Evolutionary conservation across 2,888 invertebrate genomes (phyloP).

Genomic region (Drosophila formosana): DNA sequence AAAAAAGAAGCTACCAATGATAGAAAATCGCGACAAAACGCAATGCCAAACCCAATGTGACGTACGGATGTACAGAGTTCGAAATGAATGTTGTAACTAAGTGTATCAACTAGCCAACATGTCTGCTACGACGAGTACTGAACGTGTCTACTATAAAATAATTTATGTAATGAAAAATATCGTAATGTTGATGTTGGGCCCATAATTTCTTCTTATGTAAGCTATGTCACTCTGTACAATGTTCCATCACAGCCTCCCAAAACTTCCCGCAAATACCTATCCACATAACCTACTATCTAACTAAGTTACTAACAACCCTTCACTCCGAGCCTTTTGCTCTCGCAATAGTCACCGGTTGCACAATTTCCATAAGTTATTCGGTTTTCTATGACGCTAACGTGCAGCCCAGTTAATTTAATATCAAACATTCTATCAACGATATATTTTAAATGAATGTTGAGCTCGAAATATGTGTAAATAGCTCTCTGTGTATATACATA

Average conservation of each 20-base stretch:
- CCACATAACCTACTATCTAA: constrained; percentile 26
- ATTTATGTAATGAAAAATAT: constrained; percentile 85
- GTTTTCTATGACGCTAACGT: constrained; percentile 14
- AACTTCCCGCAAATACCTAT: constrained; percentile 36
- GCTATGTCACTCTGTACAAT: constrained; percentile 51
- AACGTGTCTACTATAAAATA: constrained; percentile 83
- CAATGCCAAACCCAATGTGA: constrained; percentile 62
- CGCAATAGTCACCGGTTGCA: constrained; percentile 56
- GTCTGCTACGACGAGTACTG: constrained; percentile 71
- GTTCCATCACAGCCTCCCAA: constrained; percentile 12
- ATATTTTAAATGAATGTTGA: not conserved
- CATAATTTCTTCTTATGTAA: constrained; percentile 60
- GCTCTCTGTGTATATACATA: not conserved
- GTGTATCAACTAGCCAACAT: constrained; percentile 64
- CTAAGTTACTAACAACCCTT: constrained; percentile 29
- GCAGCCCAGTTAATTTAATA: constrained; percentile 15
- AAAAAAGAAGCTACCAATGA: constrained; percentile 24
- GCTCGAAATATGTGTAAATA: constrained; percentile 7
- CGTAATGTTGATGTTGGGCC: constrained; percentile 85
- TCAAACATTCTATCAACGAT: not conserved
- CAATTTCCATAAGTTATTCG: constrained; percentile 40
- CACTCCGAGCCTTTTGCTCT: constrained; percentile 44
- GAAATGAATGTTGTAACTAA: constrained; percentile 72
- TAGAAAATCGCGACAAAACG: constrained; percentile 7
- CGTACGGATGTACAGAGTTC: constrained; percentile 80